Base-by-base conservation (phyloP, 2,888 invertebrate species). In the Hirtodrosophila alboralis region DNA sequence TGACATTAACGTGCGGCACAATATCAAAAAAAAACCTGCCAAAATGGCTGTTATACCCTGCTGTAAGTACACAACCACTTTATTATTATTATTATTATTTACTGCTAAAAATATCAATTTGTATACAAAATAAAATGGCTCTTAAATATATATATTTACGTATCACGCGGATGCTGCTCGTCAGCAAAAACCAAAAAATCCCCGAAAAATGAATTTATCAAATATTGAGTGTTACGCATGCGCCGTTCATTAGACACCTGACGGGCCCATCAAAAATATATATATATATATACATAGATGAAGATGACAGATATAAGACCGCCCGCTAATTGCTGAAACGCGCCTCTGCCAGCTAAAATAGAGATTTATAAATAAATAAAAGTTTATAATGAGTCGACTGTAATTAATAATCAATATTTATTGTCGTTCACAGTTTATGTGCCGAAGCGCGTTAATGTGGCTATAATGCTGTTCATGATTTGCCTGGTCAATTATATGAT, bases 401-500 rank as follows among this genome's bases (percentile, higher is more conserved):
- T 40, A 30, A 27, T 38, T 10, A 33, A 14, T 30, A 14, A 27
- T 36, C 26, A 62, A 57, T 69, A 37, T 52, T 51, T 31, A 48
- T 27, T 18, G 3, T 64, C 18, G 26, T 49, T 81, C 74, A 1
- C 75, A 92, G 92, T 80, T 74, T 90, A 89, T 75, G 86, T 93
- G 34, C 93, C 93, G n/a, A 91, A 90, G 54, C 90, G 93, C 40
- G 86, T 91, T 6, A 78, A 91, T 56, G 90, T 93, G 26, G 94
- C 92, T 36, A 66, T 94, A 33, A 95, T 95, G 95, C 89, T 95
- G 70, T 95, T 95, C 87, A 93, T 94, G 57, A 93, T 94, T 65
- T 95, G 94, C 74, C 93, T 95, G 91, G 92, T 94, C 70, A 92
- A 92, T 10, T 95, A 95, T 90, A 94, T 95, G 93, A 91, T 94